Evolutionary conservation across 2,888 invertebrate genomes (phyloP).

Genomic region (Hecatera dysodea): DNA sequence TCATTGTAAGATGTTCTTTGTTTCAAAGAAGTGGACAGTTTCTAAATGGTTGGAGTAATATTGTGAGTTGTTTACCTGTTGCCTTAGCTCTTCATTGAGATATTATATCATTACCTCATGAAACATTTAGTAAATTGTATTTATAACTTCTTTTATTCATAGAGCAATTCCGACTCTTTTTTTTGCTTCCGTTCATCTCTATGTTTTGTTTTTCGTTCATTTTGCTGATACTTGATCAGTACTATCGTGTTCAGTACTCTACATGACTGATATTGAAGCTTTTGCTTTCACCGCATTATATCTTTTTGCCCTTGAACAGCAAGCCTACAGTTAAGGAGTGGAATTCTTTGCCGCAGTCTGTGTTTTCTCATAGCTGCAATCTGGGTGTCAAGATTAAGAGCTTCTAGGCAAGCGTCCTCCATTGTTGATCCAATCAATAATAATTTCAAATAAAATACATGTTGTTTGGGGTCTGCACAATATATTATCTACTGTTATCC

Average conservation of each 20-base stretch:
- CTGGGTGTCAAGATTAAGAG: too few species aligned
- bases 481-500: background rate
- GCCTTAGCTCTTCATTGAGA: background rate
- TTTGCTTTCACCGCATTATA: background rate
- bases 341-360: too few species aligned
- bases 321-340: too few species aligned
- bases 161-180: too few species aligned
- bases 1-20: conserved; percentile 31
- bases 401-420: too few species aligned
- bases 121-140: background rate
- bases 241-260: background rate
- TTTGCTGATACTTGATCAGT: background rate
- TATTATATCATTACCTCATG: background rate
- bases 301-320: background rate
- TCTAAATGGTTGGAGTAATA: conserved; percentile 7
- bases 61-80: background rate
- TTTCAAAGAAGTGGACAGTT: conserved; percentile 10
- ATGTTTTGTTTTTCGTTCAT: background rate
- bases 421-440: too few species aligned
- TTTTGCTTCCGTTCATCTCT: too few species aligned
- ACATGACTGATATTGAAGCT: background rate
- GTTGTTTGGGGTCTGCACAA: background rate
- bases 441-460: too few species aligned
- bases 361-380: too few species aligned
- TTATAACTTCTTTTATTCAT: background rate